Percentiles rank a stretch among this genome's conserved stretches.
phyloP scores from a whole-genome alignment of 2,888 invertebrate species.

The Drosophila mettleri region DNA sequence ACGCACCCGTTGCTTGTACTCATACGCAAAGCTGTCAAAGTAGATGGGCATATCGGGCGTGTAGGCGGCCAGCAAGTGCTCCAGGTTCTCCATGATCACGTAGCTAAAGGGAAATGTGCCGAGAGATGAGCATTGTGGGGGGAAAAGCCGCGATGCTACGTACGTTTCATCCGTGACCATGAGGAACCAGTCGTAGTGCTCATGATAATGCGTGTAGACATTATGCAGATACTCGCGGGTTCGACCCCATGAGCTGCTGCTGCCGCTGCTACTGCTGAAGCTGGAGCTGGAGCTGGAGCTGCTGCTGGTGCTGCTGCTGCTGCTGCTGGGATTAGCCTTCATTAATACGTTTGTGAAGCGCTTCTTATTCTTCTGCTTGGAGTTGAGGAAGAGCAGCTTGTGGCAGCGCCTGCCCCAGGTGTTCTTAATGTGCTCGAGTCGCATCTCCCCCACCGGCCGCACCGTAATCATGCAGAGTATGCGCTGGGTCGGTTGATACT shows the following conservation, averaged over 20 bases:
- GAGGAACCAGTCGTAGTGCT: constrained; percentile 97
- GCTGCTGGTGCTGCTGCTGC: constrained; percentile 88
- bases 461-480: constrained; percentile 99
- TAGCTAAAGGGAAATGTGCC: constrained; percentile 87
- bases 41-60: constrained; percentile 91
- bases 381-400: constrained; percentile 91
- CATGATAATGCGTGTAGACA: constrained; percentile 91
- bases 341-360: constrained; percentile 90
- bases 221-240: constrained; percentile 96
- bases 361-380: constrained; percentile 89
- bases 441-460: constrained; percentile 89
- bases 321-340: constrained; percentile 90
- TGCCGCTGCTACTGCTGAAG: constrained; percentile 86
- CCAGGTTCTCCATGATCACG: constrained; percentile 96
- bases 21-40: constrained; percentile 93
- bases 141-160: constrained; percentile 84
- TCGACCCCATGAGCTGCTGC: constrained; percentile 95
- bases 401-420: constrained; percentile 98
- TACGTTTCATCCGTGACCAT: constrained; percentile 99
- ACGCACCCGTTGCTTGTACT: constrained; percentile 84
- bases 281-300: constrained; percentile 87
- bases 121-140: neutral
- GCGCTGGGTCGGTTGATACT: constrained; percentile 81
- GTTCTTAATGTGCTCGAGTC: constrained; percentile 95
- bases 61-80: constrained; percentile 92